Conservation (phyloP, 2,797 vertebrate species). For the Centropyge bicolor region DNA sequence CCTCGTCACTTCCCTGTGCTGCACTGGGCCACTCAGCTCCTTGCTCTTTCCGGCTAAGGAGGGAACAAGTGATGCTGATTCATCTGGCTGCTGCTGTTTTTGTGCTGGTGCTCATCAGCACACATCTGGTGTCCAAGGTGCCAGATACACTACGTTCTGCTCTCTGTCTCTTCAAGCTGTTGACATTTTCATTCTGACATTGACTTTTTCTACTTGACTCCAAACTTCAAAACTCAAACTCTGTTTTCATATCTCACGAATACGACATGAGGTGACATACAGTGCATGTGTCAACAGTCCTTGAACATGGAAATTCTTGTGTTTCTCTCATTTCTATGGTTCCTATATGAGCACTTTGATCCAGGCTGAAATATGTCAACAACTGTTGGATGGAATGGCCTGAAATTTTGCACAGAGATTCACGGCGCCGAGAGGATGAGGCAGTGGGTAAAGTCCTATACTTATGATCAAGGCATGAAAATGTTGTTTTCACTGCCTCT, state of each 20-base stretch:
- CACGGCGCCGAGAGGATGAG: neutral
- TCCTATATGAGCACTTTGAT: too few relatives aligned
- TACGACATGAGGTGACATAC: too few relatives aligned
- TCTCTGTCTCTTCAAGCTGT: constrained; percentile 36
- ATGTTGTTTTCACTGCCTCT: neutral
- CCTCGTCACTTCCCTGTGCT: neutral
- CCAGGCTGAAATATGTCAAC: too few relatives aligned
- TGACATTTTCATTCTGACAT: constrained; percentile 46
- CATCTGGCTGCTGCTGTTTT: constrained; percentile 46
- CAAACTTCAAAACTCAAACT: neutral
- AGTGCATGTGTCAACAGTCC: neutral
- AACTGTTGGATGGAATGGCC: too few relatives aligned
- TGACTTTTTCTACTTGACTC: constrained; percentile 3
- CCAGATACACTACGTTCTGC: constrained; percentile 19
- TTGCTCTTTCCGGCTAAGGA: constrained; percentile 19
- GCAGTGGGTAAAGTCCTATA: too few relatives aligned
- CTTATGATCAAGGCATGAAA: neutral
- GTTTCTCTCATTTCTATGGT: neutral
- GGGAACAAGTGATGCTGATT: constrained; percentile 25
- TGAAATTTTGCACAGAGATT: neutral
- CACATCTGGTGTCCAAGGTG: constrained; percentile 28
- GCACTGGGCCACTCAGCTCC: neutral
- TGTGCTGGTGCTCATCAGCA: constrained; percentile 33
- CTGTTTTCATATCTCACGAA: neutral
- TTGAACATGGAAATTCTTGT: neutral